phyloP scores from a whole-genome alignment of 2,113 vertebrate genomes.

The Labeo rohita region DNA sequence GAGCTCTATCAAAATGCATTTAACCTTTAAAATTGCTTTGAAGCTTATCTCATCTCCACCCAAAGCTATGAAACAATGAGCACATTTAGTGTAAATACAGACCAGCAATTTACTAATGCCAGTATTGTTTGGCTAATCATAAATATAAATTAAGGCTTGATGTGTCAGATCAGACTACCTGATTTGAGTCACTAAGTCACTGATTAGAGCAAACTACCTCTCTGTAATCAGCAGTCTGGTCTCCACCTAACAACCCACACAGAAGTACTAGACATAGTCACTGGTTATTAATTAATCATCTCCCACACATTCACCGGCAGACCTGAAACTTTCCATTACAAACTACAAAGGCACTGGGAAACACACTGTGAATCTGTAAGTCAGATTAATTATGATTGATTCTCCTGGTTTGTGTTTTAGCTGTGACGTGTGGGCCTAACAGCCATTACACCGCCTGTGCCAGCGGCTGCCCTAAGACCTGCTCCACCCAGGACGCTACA shows the following conservation, averaged over 20 bases:
- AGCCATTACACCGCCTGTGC: slow-evolving; percentile 76
- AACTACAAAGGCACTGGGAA: not conserved
- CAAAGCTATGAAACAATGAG: not conserved
- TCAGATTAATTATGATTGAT: not conserved
- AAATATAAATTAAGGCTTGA: slow-evolving; percentile 2
- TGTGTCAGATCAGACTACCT: not conserved
- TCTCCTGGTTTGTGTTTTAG: slow-evolving; percentile 54
- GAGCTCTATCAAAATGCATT: not conserved
- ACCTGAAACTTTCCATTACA: not conserved
- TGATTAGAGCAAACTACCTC: not conserved
- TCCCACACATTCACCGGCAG: not conserved
- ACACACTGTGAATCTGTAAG: not conserved
- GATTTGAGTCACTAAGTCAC: not conserved
- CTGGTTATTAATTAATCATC: slow-evolving; percentile 27
- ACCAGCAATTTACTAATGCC: not conserved
- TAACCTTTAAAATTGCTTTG: not conserved
- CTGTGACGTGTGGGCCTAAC: slow-evolving; percentile 68
- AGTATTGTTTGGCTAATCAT: slow-evolving; percentile 10
- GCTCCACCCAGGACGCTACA: slow-evolving; percentile 63
- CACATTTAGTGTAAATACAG: not conserved
- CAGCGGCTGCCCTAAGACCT: slow-evolving; percentile 72
- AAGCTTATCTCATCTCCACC: slow-evolving; percentile 9
- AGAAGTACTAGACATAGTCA: not conserved
- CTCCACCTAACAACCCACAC: not conserved
- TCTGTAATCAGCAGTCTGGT: not conserved